phyloP scores from a whole-genome alignment of 2,888 invertebrate genomes.

The Leucania comma region DNA sequence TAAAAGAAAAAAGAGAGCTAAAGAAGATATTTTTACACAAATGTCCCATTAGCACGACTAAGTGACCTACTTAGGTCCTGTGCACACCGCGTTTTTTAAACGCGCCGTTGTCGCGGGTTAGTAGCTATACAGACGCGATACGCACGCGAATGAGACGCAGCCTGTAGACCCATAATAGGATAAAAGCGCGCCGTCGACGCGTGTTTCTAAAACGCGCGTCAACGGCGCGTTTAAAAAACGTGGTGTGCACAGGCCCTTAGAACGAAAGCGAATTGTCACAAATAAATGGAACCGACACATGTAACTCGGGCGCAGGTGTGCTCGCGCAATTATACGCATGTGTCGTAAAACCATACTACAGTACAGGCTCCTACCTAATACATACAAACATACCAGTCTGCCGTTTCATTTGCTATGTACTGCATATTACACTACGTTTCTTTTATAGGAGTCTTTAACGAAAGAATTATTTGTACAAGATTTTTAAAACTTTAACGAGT shows the following conservation, averaged over 20 bases:
- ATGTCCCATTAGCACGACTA: not conserved
- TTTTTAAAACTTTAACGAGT: not conserved
- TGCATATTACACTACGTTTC: conserved; percentile 53
- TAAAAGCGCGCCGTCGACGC: too few species aligned
- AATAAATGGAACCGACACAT: not conserved
- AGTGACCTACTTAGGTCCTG: not conserved
- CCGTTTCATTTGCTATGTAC: conserved; percentile 38
- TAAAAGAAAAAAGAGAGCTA: not conserved
- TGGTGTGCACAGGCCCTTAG: too few species aligned
- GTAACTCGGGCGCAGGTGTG: conserved; percentile 53
- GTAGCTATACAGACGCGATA: too few species aligned
- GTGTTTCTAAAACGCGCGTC: too few species aligned
- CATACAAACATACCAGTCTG: not conserved
- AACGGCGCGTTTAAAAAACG: too few species aligned
- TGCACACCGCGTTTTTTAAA: too few species aligned
- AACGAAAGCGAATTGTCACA: conserved; percentile 8
- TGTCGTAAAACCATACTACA: conserved; percentile 46
- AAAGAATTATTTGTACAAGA: not conserved
- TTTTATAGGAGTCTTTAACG: conserved; percentile 3
- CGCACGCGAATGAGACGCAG: too few species aligned
- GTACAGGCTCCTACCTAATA: not conserved
- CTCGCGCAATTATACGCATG: conserved; percentile 53
- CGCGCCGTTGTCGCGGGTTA: too few species aligned
- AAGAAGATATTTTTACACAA: not conserved
- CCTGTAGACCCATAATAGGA: too few species aligned